Evolutionary conservation across 2,797 vertebrate genomes (phyloP).

Genomic region (Semaprochilodus insignis): DNA sequence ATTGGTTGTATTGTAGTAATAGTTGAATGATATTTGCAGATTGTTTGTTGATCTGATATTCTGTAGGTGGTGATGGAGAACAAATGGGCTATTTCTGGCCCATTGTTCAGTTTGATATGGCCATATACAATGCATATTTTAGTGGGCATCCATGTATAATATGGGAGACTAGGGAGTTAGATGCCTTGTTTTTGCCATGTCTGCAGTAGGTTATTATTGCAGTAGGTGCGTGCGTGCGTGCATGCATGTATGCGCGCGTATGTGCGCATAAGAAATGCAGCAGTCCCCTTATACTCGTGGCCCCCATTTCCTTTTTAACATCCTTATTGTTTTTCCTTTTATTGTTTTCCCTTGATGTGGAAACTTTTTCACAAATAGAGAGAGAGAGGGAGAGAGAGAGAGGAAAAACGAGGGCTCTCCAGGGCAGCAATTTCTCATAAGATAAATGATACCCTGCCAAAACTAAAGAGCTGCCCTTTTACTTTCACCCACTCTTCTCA

Average conservation of each 20-base stretch:
- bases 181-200: neutral
- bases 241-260: neutral
- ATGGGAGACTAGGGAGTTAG: too few species aligned
- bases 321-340: conserved; percentile 34
- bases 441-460: conserved; percentile 66
- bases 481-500: conserved; percentile 34
- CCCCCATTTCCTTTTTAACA: conserved; percentile 5
- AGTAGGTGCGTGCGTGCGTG: neutral
- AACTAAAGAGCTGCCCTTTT: conserved; percentile 57
- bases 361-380: conserved; percentile 18
- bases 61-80: neutral
- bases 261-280: neutral
- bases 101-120: conserved; percentile 10
- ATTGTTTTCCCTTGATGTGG: conserved; percentile 38
- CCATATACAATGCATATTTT: neutral
- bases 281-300: neutral
- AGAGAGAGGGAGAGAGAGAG: conserved; percentile 8
- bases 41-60: too few species aligned
- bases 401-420: conserved; percentile 12
- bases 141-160: neutral
- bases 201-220: neutral
- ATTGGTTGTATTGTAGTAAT: too few species aligned
- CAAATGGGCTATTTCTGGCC: neutral
- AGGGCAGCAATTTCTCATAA: conserved; percentile 48
- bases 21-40: too few species aligned